Evolutionary conservation across 2,888 invertebrate genomes (phyloP), one percentile per base, ranked within the genome.

Genomic region (Lucinisca nassula): DNA sequence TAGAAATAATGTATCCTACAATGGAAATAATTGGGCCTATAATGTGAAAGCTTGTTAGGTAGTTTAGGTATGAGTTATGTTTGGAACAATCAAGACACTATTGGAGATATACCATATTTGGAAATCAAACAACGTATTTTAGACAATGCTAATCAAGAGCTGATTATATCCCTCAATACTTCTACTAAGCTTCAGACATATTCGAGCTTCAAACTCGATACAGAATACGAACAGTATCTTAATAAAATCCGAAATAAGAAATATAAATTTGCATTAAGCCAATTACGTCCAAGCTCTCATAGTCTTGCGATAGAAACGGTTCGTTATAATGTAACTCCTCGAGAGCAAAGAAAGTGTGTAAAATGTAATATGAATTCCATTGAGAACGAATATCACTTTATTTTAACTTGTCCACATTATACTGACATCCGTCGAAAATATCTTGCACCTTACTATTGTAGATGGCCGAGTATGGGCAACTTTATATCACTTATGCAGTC

Each of bases 71-170:
- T 61, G 8, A 61, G 30, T 30, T 24, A 76, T 32, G 35, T 76
- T 17, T 76, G 76, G 55, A n/a, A 75, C 30, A 75, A 75, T 75
- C 73, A 72, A 80, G n/a, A n/a, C n/a, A 32, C 8, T 6, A 6
- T 6, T 10, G 17, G 4, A n/a, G 40, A 72, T 4, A 40, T 72
- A 6, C 37, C 72, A 8, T 72, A 12, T 37, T 0, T 10, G 0
- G 17, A 38, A 40, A 27, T 37, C 0, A 73, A 73, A 73, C 38
- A 40, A 32, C 21, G 73, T 24, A 73, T 73, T 24, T 2, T 40
- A n/a, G 73, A 73, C 21, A 12, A 73, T 10, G 24, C 24, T 12
- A 8, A 73, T 24, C 73, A 73, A n/a, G 12, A 38, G 0, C 14
- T 38, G 30, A 21, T 38, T 8, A 45, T 24, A 27, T 38, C 73